A percentile compares a stretch with the other conserved stretches of the same genome.
Conservation (phyloP, 2,888 invertebrate genomes). For the Neoaliturus tenellus region DNA sequence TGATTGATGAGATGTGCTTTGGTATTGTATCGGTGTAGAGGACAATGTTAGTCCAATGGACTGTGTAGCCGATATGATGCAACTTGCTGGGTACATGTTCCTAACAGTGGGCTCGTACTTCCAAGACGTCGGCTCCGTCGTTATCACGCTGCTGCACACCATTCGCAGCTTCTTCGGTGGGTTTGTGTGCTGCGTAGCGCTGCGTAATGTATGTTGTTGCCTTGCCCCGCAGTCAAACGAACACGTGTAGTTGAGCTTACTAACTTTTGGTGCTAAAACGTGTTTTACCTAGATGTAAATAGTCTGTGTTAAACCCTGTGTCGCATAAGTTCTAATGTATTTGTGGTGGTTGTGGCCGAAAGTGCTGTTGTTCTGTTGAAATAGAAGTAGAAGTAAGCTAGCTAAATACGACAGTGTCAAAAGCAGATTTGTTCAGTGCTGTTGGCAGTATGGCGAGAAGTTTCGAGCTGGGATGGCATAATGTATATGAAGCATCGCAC, state of each 20-base stretch:
- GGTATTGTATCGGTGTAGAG: constrained; percentile 29
- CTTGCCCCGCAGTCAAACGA: not conserved
- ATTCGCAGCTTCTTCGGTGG: constrained; percentile 44
- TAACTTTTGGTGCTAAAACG: constrained; percentile 15
- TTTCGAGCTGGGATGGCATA: not conserved
- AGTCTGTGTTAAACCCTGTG: constrained; percentile 8
- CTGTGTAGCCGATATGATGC: constrained; percentile 30
- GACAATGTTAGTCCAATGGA: constrained; percentile 20
- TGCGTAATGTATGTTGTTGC: constrained; percentile 11
- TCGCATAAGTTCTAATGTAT: not conserved
- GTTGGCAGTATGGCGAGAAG: not conserved
- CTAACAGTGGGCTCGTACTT: constrained; percentile 42
- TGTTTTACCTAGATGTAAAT: not conserved
- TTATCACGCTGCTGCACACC: constrained; percentile 5
- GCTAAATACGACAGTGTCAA: not conserved
- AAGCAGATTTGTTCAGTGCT: not conserved
- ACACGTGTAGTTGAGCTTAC: constrained; percentile 19
- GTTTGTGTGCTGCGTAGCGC: constrained; percentile 20
- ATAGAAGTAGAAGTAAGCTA: not conserved
- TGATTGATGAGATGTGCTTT: constrained; percentile 17
- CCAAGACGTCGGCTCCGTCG: constrained; percentile 25
- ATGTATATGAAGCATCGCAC: not conserved
- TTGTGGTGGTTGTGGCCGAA: not conserved
- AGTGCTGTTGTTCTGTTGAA: not conserved
- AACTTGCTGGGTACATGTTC: constrained; percentile 35